Evolutionary conservation across 2,113 vertebrate species (phyloP).

Genomic region (Callaeas wilsoni): DNA sequence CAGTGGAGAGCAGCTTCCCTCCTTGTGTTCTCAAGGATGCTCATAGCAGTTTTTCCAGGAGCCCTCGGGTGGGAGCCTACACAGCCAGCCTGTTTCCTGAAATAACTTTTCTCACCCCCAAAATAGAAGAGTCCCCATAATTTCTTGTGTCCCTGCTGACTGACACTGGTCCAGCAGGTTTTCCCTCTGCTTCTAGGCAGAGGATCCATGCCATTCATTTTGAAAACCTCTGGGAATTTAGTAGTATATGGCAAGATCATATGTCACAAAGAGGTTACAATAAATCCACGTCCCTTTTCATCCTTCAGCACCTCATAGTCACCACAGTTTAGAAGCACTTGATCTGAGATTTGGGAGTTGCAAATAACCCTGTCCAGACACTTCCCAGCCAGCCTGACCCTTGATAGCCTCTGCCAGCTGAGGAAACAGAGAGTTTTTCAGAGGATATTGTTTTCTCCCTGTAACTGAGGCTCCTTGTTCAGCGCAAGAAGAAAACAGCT

Average conservation of each 20-base stretch:
- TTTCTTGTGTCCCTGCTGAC: neutral
- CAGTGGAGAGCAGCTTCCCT: neutral
- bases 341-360: neutral
- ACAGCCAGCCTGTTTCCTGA: neutral
- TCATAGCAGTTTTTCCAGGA: neutral
- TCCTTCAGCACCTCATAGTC: neutral
- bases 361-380: neutral
- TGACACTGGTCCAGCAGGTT: rapidly evolving
- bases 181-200: neutral
- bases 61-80: rapidly evolving
- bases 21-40: neutral
- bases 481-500: neutral
- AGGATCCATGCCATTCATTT: neutral
- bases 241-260: neutral
- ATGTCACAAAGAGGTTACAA: neutral
- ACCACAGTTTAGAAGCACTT: neutral
- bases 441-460: neutral
- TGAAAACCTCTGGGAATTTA: neutral
- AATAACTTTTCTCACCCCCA: neutral
- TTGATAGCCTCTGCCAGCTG: neutral
- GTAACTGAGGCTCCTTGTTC: constrained; percentile 14
- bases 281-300: neutral
- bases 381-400: neutral
- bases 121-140: neutral
- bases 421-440: constrained; percentile 13